These are phyloP conservation scores for Zoanthus sociatus DNA, from an alignment of 92 coral and sea anemone genomes.

Conservation along the genomic window DNA sequence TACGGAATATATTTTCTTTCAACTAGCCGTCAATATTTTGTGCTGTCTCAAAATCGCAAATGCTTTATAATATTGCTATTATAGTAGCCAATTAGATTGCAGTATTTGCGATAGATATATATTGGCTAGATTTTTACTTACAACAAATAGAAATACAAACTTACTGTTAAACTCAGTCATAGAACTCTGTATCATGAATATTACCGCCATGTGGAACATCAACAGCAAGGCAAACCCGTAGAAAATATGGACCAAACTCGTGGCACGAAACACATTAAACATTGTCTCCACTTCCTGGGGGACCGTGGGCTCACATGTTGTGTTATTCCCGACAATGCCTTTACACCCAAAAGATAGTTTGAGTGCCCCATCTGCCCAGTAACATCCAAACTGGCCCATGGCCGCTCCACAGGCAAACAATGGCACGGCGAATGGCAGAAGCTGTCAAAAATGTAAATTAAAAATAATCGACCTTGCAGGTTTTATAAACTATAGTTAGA, in stretches of 20 bases:
- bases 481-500: no score
- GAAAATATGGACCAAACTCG: constrained; percentile 86
- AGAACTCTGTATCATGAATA: constrained; percentile 93
- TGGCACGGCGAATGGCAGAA: constrained; percentile 72
- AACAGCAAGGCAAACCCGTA: constrained; percentile 86
- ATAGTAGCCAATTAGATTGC: no score
- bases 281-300: constrained; percentile 73
- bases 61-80: no score
- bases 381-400: constrained; percentile 94
- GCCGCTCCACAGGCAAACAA: constrained; percentile 91
- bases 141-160: background rate
- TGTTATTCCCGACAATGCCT: constrained; percentile 39
- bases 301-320: constrained; percentile 61
- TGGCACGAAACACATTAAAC: constrained; percentile 83
- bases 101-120: no score
- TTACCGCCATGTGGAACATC: constrained; percentile 81
- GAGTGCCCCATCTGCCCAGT: constrained; percentile 84
- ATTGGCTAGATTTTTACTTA: background rate
- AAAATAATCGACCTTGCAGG: background rate
- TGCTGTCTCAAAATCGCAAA: no score
- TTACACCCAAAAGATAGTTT: constrained; percentile 66
- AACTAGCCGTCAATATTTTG: no score
- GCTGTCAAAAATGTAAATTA: constrained; percentile 44
- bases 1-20: no score
- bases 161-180: constrained; percentile 90